Evolutionary conservation across 2,113 vertebrate species (phyloP).

Genomic region (Marmota flaviventris): DNA sequence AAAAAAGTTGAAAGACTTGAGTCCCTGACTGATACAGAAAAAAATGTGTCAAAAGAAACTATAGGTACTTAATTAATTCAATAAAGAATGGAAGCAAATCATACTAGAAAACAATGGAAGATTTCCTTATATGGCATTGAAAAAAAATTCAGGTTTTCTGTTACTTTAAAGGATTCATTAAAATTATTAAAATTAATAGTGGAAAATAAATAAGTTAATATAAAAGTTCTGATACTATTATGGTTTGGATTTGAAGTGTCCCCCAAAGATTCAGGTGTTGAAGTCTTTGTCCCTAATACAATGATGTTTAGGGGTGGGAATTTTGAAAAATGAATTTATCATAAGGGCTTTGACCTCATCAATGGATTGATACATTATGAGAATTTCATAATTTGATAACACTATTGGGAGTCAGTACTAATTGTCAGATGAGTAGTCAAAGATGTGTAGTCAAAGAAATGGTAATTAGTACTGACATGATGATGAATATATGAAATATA

Average conservation of each 20-base stretch:
- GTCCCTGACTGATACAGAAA: background rate
- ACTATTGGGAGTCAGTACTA: too few relatives aligned
- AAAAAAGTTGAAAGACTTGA: background rate
- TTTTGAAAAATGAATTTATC: too few relatives aligned
- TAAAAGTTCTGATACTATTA: background rate
- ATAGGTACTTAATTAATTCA: background rate
- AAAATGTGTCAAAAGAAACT: background rate
- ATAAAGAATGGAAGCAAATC: background rate
- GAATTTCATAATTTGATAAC: too few relatives aligned
- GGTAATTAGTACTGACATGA: background rate
- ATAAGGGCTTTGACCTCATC: too few relatives aligned
- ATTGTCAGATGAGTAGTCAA: background rate
- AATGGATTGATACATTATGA: too few relatives aligned
- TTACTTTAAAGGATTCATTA: background rate
- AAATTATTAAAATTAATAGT: background rate
- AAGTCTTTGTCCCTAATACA: too few relatives aligned
- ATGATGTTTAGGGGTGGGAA: too few relatives aligned
- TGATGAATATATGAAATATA: background rate
- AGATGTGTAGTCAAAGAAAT: background rate
- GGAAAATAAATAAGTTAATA: background rate
- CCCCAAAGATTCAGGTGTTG: too few relatives aligned
- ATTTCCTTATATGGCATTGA: background rate
- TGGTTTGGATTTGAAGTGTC: too few relatives aligned
- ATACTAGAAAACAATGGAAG: background rate
- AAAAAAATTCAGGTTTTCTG: background rate